Evolutionary conservation across 2,888 invertebrate species (phyloP).

Genomic region (Lithodes maja): DNA sequence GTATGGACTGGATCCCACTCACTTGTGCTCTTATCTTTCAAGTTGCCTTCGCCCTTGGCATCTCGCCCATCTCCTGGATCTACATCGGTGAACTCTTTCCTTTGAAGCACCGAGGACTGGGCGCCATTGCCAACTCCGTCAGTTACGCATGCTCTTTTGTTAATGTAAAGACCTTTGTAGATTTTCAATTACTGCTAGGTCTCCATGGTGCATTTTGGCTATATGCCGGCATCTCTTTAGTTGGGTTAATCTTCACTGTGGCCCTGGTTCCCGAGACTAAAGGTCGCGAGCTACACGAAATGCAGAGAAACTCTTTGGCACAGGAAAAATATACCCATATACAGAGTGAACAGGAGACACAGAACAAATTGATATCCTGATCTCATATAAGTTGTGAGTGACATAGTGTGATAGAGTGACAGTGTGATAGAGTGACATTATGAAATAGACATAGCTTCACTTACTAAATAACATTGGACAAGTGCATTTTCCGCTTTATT

Average conservation of each 20-base stretch:
- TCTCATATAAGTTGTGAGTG: neutral
- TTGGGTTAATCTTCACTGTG: slow-evolving; percentile 89
- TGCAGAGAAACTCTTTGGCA: slow-evolving; percentile 77
- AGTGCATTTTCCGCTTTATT: no score
- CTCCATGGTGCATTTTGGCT: slow-evolving; percentile 91
- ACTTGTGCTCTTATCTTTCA: slow-evolving; percentile 89
- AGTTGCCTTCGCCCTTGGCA: slow-evolving; percentile 88
- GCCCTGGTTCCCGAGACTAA: slow-evolving; percentile 93
- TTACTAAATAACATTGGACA: no score
- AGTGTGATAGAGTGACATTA: neutral
- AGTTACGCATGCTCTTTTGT: slow-evolving; percentile 91
- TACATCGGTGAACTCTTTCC: slow-evolving; percentile 89
- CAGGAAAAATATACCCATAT: slow-evolving; percentile 67
- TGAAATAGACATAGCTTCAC: no score
- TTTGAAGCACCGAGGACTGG: slow-evolving; percentile 83
- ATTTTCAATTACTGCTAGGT: slow-evolving; percentile 85
- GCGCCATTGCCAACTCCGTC: slow-evolving; percentile 89
- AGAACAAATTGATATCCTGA: slow-evolving; percentile 65
- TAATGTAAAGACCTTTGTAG: slow-evolving; percentile 89
- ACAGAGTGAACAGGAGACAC: slow-evolving; percentile 46
- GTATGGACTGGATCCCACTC: slow-evolving; percentile 81
- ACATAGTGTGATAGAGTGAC: neutral
- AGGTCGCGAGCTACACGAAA: slow-evolving; percentile 91
- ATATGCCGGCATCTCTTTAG: slow-evolving; percentile 87
- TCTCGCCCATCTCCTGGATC: slow-evolving; percentile 91